These are phyloP conservation scores for Athene noctua DNA, from an alignment of 2,113 vertebrate genomes.

Conservation along the genomic window DNA sequence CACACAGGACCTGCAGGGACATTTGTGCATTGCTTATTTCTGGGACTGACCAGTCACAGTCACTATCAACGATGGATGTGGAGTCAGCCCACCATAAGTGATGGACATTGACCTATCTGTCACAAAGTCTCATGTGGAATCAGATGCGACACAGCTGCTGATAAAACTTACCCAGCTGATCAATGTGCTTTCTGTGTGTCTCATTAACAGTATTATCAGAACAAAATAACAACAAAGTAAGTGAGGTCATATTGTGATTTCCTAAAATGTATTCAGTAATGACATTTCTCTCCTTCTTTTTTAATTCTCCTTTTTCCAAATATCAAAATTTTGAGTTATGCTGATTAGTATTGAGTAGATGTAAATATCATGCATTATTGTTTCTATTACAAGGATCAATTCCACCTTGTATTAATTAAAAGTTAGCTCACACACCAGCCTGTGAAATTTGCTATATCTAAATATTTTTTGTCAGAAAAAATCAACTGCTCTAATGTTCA, in stretches of 20 bases:
- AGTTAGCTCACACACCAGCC: neutral
- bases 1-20: neutral
- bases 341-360: neutral
- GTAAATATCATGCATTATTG: neutral
- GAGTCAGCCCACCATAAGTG: neutral
- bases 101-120: neutral
- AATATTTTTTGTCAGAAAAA: neutral
- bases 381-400: neutral
- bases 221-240: neutral
- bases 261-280: neutral
- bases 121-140: neutral
- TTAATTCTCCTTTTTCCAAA: neutral
- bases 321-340: neutral
- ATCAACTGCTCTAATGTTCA: neutral
- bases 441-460: neutral
- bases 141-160: neutral
- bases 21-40: neutral
- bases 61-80: neutral
- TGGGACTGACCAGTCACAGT: neutral
- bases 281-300: neutral
- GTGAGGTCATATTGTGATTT: neutral
- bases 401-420: neutral
- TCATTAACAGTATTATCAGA: neutral
- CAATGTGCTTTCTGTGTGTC: neutral
- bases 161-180: neutral